Conservation (phyloP, 2,888 invertebrate genomes). For the Cerceris ruficornis region DNA sequence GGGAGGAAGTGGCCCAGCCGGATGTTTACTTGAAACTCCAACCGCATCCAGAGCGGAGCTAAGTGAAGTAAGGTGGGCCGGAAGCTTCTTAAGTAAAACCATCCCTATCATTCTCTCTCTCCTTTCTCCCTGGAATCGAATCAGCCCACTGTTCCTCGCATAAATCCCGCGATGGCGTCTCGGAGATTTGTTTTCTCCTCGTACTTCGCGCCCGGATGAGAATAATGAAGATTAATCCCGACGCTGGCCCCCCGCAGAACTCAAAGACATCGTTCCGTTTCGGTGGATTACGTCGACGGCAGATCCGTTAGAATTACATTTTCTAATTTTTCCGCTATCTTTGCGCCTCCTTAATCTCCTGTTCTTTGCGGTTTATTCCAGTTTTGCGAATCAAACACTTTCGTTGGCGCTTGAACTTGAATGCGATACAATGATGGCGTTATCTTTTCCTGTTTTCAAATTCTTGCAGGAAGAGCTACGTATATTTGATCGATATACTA, state of each 20-base stretch:
- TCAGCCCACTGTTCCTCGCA: slow-evolving; percentile 53
- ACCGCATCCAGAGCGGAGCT: slow-evolving; percentile 63
- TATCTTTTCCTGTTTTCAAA: no score
- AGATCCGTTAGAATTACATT: background rate
- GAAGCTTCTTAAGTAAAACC: slow-evolving; percentile 71
- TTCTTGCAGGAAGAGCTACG: no score
- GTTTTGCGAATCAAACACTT: background rate
- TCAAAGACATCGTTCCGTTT: slow-evolving; percentile 34
- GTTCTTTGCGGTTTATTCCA: background rate
- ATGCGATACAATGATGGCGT: no score
- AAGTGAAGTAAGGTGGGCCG: slow-evolving; percentile 69
- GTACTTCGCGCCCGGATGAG: slow-evolving; percentile 51
- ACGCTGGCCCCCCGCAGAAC: slow-evolving; percentile 13
- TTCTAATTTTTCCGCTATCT: background rate
- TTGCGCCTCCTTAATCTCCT: background rate
- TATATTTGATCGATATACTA: no score
- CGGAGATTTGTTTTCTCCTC: slow-evolving; percentile 62
- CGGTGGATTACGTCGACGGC: slow-evolving; percentile 10
- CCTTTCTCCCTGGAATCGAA: slow-evolving; percentile 51
- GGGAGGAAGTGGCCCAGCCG: slow-evolving; percentile 64
- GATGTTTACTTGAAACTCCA: slow-evolving; percentile 72
- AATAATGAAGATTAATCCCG: slow-evolving; percentile 65
- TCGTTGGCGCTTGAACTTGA: no score
- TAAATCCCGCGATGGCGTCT: slow-evolving; percentile 53
- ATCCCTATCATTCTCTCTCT: slow-evolving; percentile 50